Base-by-base conservation (phyloP, 2,797 vertebrate species). In the Pogonophryne albipinna region DNA sequence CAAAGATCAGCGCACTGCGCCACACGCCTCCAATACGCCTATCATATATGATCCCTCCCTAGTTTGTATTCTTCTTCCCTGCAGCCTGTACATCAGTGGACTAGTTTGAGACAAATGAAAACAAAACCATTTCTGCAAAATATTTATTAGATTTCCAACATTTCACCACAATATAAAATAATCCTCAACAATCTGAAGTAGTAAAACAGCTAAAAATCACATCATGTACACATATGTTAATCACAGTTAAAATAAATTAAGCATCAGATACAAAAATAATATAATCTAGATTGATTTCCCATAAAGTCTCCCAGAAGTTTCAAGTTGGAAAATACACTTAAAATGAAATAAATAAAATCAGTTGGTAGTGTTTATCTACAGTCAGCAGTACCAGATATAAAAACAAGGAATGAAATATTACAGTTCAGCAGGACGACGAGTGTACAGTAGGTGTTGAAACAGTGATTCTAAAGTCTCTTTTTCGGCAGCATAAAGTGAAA, bases 201-300 rank as follows among this genome's bases (percentile, higher is more conserved):
- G n/a, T 55, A 78, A 87, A 85, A 91, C 53, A 71, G 66, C 44
- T 63, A 42, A 46, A 42, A 73, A 71, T 11, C 13, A 1, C 53
- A 52, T 74, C n/a, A 84, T 69, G 66, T 82, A 86, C 74, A 92
- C 66, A 86, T 11, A 55, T 62, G 51, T 81, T 80, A 72, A 78
- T 76, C 70, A 70, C 34, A 53, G 20, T 50, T 41, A 63, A 70
- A 89, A 93, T 92, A 91, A 92, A 90, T 92, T 75, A 93, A 76
- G 2, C 20, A 74, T 66, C 19, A 77, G 47, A 65, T 87, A 92
- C 49, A 91, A 89, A 92, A 92, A 90, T 79, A 85, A 61, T 74
- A 78, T 64, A 47, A 56, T 53, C 47, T 52, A 50, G 15, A 49
- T 81, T 44, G n/a, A 78, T 84, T 88, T 80, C 65, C 66, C 64